A percentile compares a stretch with the other conserved stretches of the same genome.
Conservation (phyloP, 2,113 vertebrate genomes). For the Hystrix cristata region DNA sequence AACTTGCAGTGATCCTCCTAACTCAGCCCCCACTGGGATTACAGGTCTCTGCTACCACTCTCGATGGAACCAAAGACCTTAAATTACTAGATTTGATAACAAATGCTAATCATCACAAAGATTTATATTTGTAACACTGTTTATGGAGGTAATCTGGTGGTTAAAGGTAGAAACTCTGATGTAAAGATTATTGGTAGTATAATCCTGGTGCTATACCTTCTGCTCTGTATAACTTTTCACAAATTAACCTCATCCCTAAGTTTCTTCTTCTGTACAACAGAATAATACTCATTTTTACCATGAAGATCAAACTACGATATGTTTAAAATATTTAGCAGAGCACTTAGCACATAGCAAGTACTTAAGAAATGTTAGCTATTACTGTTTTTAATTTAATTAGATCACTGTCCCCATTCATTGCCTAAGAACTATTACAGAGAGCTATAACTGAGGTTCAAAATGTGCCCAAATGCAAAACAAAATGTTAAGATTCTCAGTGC, state of each 20-base stretch:
- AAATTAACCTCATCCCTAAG: neutral
- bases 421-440: neutral
- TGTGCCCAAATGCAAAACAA: neutral
- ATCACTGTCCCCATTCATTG: neutral
- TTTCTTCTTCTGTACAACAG: neutral
- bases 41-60: too few relatives aligned
- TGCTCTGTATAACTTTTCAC: neutral
- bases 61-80: neutral
- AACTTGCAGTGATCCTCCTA: too few relatives aligned
- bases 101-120: neutral
- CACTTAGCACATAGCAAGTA: neutral
- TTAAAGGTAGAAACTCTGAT: neutral
- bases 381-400: constrained; percentile 3
- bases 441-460: neutral
- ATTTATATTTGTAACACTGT: neutral
- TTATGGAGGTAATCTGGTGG: neutral
- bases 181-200: neutral
- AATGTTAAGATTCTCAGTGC: neutral
- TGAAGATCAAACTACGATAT: constrained; percentile 13
- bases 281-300: neutral
- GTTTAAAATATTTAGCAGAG: constrained; percentile 1
- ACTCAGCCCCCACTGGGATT: too few relatives aligned
- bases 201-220: neutral
- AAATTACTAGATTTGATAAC: neutral
- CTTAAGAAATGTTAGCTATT: constrained; percentile 8